Percentiles rank a stretch among this genome's conserved stretches.
Conservation (phyloP, 1,140 invertebrate genomes). For the Pseudomyrmex flavicornis region DNA sequence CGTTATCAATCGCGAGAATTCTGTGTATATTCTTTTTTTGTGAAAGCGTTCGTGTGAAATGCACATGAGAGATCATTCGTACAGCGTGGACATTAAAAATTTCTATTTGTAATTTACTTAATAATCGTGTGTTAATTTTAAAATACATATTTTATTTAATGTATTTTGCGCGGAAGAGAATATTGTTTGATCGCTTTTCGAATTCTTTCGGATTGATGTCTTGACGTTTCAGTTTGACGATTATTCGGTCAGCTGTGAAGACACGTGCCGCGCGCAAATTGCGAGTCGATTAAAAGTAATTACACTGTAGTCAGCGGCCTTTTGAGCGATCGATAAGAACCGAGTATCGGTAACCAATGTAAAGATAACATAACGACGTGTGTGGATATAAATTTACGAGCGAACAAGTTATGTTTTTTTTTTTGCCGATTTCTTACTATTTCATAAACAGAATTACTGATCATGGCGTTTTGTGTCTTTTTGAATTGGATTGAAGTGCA, state of each 20-base stretch:
- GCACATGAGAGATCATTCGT: neutral
- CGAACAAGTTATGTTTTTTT: slow-evolving; percentile 7
- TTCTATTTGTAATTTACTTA: no score
- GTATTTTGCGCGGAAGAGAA: neutral
- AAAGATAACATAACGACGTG: slow-evolving; percentile 36
- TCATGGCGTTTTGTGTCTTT: neutral
- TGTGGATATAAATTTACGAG: slow-evolving; percentile 50
- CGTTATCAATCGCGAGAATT: neutral
- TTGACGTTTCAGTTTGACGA: neutral
- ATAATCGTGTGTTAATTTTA: no score
- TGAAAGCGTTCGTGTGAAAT: no score
- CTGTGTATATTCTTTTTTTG: neutral
- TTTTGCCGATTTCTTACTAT: neutral
- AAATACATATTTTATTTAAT: neutral
- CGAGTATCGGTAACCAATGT: slow-evolving; percentile 15
- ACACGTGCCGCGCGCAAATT: slow-evolving; percentile 51
- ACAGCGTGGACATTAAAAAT: neutral
- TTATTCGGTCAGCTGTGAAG: slow-evolving; percentile 53
- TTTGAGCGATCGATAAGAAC: slow-evolving; percentile 32
- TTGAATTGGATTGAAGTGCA: neutral
- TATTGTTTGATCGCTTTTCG: slow-evolving; percentile 5
- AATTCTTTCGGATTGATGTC: slow-evolving; percentile 6
- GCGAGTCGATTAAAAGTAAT: slow-evolving; percentile 57
- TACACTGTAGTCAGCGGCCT: slow-evolving; percentile 46
- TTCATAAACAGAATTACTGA: slow-evolving; percentile 36